Evolutionary conservation across 2,797 vertebrate species (phyloP), one percentile per base, ranked within the genome.

Genomic region (Callimico goeldii): DNA sequence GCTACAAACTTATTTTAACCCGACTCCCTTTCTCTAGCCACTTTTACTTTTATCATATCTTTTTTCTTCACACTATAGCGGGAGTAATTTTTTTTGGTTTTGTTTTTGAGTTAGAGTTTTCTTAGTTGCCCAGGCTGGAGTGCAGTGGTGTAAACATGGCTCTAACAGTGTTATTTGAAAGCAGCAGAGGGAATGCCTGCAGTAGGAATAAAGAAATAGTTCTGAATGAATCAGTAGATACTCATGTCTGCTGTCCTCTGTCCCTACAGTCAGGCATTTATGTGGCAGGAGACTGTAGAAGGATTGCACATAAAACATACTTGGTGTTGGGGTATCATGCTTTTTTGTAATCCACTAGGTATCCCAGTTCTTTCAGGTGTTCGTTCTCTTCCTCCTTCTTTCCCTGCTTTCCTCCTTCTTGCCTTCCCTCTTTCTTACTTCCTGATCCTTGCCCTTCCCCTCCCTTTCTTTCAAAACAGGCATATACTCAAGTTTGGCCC

Each of bases 111-210:
- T 67, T n/a, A 67, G 64, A 67, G 15, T n/a, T 67, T n/a, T 67
- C 61, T n/a, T 67, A 67, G 64, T 67, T 67, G 64, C 33, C 33
- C 15, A 9, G 64, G 14, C 33, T 67, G 64, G 33, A 67, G 64
- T 67, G 64, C 33, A n/a, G 30, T n/a, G 33, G 33, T 8, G 7
- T 67, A 33, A 67, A 67, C 64, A 67, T 67, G 64, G 33, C 64
- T 67, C 33, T n/a, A 88, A 80, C 33, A 89, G 43, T 95, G 39
- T 48, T 87, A 80, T 22, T 80, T 97, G 93, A 95, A 93, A 95
- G 50, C 30, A 58, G 14, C 36, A 64, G 70, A 87, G 55, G 70
- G 26, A 61, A 41, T 93, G 57, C 46, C 30, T 39, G 33, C 4
- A 28, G 39, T 76, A 58, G 24, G 20, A 91, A 17, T 77, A 83